Base-by-base conservation (phyloP, 2,113 vertebrate species). In the Ornithorhynchus anatinus region DNA sequence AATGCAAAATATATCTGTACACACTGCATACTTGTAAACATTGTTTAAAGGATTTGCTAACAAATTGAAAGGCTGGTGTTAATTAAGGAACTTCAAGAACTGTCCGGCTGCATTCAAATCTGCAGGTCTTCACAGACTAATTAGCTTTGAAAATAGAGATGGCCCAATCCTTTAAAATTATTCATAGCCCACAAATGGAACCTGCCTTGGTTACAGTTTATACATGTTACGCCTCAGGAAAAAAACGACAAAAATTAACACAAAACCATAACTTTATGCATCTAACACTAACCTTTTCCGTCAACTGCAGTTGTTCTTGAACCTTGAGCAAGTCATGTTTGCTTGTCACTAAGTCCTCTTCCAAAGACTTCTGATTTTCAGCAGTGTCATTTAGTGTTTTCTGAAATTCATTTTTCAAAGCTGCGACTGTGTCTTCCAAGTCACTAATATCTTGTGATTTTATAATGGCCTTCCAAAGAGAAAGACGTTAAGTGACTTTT, bases 301-400 rank as follows among this genome's bases (percentile, higher is more conserved):
- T 95, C 87, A 96, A 44, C 39, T 89, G 70, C 16, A 99, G 92
- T 82, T 99, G 96, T 70, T 98, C 96, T 86, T 96, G 96, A 59
- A 97, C 94, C 73, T 91, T 93, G 42, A 99, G 94, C 7, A 99
- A 91, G 31, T 99, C 94, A 4, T 98, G 97, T 72, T 96, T 99
- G 64, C 97, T 92, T 4, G 93, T 89, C 19, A 92, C 91, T 37
- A 99, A 92, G 85, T 93, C 94, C 48, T 97, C 94, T 84, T 98
- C 95, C 88, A 99, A 87, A 61, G 92, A 94, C 84, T 95, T 97
- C 56, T 97, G 94, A 61, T 91, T 96, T 70, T 92, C 93, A 8
- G 90, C 89, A 53, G 86, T 94, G 72, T 94, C 89, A 7, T 72
- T 93, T 42, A 97, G 84, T 33, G 95, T 94, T 83, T 93, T 95